Percentiles rank a stretch among this genome's conserved stretches.
Conservation (phyloP, 2,888 invertebrate species). For the Syrphus vitripennis region DNA sequence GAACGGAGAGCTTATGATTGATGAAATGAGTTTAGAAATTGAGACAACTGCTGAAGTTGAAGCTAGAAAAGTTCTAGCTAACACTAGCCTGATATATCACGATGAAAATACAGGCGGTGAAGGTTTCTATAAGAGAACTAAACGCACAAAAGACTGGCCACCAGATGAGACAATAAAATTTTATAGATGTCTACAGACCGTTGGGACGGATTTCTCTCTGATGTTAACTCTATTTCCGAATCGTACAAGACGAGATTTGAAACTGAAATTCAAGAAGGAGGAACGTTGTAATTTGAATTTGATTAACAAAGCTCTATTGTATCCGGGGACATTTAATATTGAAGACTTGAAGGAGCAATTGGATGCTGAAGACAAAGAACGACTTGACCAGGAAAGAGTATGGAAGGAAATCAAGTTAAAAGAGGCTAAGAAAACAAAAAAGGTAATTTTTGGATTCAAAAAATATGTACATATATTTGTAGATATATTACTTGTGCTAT, state of each 20-base stretch:
- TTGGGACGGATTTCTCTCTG: conserved; percentile 96
- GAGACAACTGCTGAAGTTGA: conserved; percentile 87
- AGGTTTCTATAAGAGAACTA: conserved; percentile 86
- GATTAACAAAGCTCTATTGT: conserved; percentile 88
- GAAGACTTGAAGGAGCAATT: conserved; percentile 84
- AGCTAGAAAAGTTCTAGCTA: conserved; percentile 85
- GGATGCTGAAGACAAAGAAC: conserved; percentile 80
- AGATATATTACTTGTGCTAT: too few species aligned
- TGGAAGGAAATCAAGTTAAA: conserved; percentile 74
- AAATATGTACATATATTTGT: too few species aligned
- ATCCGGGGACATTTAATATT: conserved; percentile 87
- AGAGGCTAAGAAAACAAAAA: conserved; percentile 73
- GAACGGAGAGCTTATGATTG: conserved; percentile 91
- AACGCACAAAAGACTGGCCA: conserved; percentile 88
- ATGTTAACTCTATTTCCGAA: conserved; percentile 93
- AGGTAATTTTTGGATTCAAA: conserved; percentile 72
- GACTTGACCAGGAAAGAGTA: conserved; percentile 73
- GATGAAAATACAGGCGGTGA: conserved; percentile 83
- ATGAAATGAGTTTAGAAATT: conserved; percentile 89
- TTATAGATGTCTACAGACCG: conserved; percentile 92
- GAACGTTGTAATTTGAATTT: conserved; percentile 88
- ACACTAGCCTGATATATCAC: conserved; percentile 85
- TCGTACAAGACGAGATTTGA: conserved; percentile 90
- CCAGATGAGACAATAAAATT: conserved; percentile 93
- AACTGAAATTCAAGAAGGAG: conserved; percentile 96